Evolutionary conservation across 2,797 vertebrate genomes (phyloP), one percentile per base, ranked within the genome.

Genomic region (Crax fasciolata): DNA sequence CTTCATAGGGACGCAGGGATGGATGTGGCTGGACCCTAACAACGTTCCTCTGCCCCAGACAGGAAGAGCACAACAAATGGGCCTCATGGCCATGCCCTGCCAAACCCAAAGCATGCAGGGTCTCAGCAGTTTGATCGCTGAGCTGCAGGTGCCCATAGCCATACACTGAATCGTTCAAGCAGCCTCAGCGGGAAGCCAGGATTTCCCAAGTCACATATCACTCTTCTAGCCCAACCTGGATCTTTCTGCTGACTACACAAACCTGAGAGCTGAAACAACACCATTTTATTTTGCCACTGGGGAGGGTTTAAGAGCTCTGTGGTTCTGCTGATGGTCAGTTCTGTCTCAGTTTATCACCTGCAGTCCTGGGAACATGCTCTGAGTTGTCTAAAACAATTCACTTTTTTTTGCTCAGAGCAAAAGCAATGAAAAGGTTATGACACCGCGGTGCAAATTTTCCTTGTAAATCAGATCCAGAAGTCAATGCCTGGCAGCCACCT

Each of bases 381-480:
- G 51, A 62, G 68, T 77, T 95, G 88, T 95, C 91, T 94, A 67
- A 94, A 95, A 78, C 85, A 93, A 91, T 91, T 65, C 27, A 38
- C 77, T 86, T 86, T 75, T 35, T 55, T 87, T 73, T 91, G 70
- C 51, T 94, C 30, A 75, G 85, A 92, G 72, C 86, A 82, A 89
- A 93, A 71, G 77, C 65, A 55, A 68, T 86, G 84, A 91, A 94
- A 96, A 94, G 96, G 89, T 95, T 96, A 95, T 87, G 90, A 91
- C 90, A 89, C 79, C 30, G 59, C 0, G 0, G 73, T 63, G 66
- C 90, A 90, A 80, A 71, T 82, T 85, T 87, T 85, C 72, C 88
- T 94, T 96, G 93, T 93, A 94, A 90, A 92, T 94, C 81, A 84
- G 83, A 87, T 67, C 61, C 73, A 46, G 44, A 92, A 95, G 82